Evolutionary conservation across 2,797 vertebrate species (phyloP).

Genomic region (Monodelphis domestica): DNA sequence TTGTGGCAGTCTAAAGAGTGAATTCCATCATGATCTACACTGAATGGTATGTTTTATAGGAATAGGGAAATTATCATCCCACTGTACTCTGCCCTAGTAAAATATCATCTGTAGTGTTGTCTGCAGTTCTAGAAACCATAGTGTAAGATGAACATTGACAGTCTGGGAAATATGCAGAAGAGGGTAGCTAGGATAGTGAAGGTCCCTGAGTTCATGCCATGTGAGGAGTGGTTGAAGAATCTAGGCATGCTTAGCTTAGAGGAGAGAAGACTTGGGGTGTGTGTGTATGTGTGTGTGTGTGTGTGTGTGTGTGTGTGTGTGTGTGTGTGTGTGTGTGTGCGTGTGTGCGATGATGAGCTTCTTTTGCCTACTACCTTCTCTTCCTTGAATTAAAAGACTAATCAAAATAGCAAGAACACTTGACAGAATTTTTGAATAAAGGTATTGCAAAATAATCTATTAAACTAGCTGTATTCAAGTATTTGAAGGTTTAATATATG

Average conservation of each 20-base stretch:
- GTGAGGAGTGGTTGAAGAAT: neutral
- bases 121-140: neutral
- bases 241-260: neutral
- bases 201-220: neutral
- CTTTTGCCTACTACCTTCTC: no score
- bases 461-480: neutral
- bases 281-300: neutral
- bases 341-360: no score
- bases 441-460: no score
- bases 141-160: neutral
- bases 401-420: no score
- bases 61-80: neutral
- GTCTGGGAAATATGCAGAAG: neutral
- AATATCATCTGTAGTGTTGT: neutral
- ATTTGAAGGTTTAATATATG: neutral
- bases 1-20: neutral
- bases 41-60: neutral
- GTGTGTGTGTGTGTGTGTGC: neutral
- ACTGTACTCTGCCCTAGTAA: neutral
- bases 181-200: neutral
- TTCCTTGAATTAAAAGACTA: no score
- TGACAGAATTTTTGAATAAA: no score
- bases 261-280: neutral
- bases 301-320: no score
- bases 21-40: neutral